These are phyloP conservation scores for Ascaphus truei DNA, from an alignment of 2,113 vertebrate genomes.

Conservation along the genomic window DNA sequence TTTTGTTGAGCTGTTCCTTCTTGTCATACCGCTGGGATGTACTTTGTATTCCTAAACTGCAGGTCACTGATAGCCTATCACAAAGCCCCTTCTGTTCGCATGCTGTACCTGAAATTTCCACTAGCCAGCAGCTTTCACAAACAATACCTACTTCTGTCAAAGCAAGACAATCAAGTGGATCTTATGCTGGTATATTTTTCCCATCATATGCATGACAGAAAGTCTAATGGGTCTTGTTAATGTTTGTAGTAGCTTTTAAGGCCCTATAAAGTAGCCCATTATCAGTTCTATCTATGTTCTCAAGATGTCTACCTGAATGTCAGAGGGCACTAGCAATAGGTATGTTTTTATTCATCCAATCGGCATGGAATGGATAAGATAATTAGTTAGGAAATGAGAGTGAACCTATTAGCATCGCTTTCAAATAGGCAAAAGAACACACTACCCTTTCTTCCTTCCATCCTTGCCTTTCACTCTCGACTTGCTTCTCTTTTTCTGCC, in stretches of 20 bases:
- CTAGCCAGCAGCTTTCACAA: conserved; percentile 53
- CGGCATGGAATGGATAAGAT: conserved; percentile 63
- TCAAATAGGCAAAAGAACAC: conserved; percentile 16
- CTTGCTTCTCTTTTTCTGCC: background rate
- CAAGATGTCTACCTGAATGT: conserved; percentile 68
- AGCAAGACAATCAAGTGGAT: conserved; percentile 68
- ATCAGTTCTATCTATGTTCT: conserved; percentile 68
- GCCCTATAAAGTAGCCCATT: conserved; percentile 61
- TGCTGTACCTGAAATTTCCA: conserved; percentile 48
- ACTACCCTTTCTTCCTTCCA: background rate
- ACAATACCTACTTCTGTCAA: conserved; percentile 78
- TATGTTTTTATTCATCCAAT: conserved; percentile 77
- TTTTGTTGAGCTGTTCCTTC: conserved; percentile 63
- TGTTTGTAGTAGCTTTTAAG: conserved; percentile 78
- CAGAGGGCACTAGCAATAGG: conserved; percentile 60
- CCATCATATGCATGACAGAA: conserved; percentile 84
- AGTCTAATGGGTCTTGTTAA: conserved; percentile 86
- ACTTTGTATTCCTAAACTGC: conserved; percentile 48
- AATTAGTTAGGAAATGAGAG: conserved; percentile 79
- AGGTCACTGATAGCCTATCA: conserved; percentile 77
- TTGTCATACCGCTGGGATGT: conserved; percentile 63
- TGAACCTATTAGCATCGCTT: conserved; percentile 47
- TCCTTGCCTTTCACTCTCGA: background rate
- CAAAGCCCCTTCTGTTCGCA: conserved; percentile 88
- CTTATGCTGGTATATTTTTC: conserved; percentile 70